These are phyloP conservation scores for Bombylius discolor DNA, from an alignment of 2,888 invertebrate species.

Conservation along the genomic window DNA sequence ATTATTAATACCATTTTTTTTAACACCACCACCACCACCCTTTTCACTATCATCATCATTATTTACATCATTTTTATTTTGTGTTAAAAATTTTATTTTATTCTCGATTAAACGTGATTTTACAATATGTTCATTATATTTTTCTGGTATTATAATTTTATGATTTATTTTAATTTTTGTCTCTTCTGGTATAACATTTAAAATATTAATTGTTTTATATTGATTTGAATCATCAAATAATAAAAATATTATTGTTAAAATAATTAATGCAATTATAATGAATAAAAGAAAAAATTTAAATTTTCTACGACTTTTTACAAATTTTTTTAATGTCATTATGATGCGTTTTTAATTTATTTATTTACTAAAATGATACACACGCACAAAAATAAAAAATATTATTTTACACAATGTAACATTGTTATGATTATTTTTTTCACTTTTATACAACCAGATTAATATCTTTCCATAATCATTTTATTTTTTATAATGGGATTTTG, in stretches of 20 bases:
- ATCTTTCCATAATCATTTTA: too few species aligned
- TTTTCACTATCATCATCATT: constrained; percentile 17
- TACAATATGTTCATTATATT: constrained; percentile 34
- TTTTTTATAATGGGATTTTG: too few species aligned
- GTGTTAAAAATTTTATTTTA: constrained; percentile 28
- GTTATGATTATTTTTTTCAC: too few species aligned
- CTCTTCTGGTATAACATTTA: not conserved
- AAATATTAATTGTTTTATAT: not conserved
- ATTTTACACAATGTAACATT: too few species aligned
- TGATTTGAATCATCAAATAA: constrained; percentile 18
- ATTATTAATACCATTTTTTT: constrained; percentile 18
- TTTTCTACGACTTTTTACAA: constrained; percentile 34
- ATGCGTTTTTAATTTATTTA: not conserved
- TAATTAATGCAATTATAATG: constrained; percentile 27
- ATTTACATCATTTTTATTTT: constrained; percentile 19
- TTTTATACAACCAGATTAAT: too few species aligned
- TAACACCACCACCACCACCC: not conserved
- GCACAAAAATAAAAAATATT: too few species aligned
- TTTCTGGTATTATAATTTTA: constrained; percentile 30
- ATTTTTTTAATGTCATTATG: constrained; percentile 32
- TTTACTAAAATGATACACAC: too few species aligned
- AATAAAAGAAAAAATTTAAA: constrained; percentile 29
- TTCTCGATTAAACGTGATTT: constrained; percentile 32
- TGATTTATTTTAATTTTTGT: not conserved
- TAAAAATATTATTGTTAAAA: constrained; percentile 28